Evolutionary conservation across 2,888 invertebrate species (phyloP), one percentile per base, ranked within the genome.

Genomic region (Meandrusa payeni): DNA sequence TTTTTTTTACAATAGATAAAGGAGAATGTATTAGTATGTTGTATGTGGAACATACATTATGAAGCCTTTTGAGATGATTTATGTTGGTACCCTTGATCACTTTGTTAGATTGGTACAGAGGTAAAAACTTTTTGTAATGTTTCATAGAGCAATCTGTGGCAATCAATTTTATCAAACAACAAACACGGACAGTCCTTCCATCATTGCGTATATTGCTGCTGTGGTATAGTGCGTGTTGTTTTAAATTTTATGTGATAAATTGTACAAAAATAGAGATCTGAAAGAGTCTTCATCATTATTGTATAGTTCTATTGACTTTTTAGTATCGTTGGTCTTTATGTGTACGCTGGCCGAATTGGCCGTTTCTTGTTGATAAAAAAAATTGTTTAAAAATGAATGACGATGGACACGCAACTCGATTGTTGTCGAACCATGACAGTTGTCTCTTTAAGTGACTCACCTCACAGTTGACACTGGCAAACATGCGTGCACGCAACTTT

Each of bases 211-310:
- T 50, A 60, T 58, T 55, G 52, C 56, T 53, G 60, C 58, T 64
- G 63, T 61, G 61, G 59, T 61, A 55, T 53, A 58, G 48, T 43
- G 64, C 61, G 78, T 80, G 76, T 78, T 76, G 72, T 76, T 76
- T 72, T 75, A 57, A 65, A 66, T 69, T 70, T 73, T 70, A 76
- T 82, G 82, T 83, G 82, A 83, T 81, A 78, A 74, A 76, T 73
- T 80, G 82, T 83, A 82, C 81, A 85, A 85, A 40, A 80, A 52
- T 72, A 27, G 68, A 80, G 77, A 86, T 81, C 80, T 80, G 76
- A 79, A 65, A 69, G 58, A 76, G 69, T 79, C 73, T 78, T 76
- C 74, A 71, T 69, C 65, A 57, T 70, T 71, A 63, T 67, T 43
- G 62, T 69, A 63, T 75, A 71, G 66, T 71, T 69, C 67, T 75